A percentile compares a stretch with the other conserved stretches of the same genome.
phyloP scores from a whole-genome alignment of 2,797 vertebrate species.

The Paguma larvata region DNA sequence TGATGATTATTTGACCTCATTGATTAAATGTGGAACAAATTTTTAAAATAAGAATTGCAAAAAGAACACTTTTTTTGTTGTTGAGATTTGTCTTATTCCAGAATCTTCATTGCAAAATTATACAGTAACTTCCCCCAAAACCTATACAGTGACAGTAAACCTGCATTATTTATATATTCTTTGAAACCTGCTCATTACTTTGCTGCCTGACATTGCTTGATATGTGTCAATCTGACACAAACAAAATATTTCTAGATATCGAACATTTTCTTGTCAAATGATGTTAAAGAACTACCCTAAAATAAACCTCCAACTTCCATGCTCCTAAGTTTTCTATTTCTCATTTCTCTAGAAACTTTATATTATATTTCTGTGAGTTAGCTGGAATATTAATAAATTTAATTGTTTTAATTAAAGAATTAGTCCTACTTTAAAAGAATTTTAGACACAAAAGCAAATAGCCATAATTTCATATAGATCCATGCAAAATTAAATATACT shows the following conservation, averaged over 20 bases:
- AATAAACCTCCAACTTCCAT: neutral
- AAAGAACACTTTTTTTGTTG: neutral
- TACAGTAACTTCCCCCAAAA: neutral
- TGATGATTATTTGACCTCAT: neutral
- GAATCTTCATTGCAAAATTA: conserved; percentile 27
- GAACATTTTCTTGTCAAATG: conserved; percentile 15
- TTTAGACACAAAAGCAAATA: neutral
- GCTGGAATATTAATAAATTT: neutral
- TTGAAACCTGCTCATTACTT: conserved; percentile 50
- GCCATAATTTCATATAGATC: neutral
- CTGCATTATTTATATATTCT: conserved; percentile 21
- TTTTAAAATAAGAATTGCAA: conserved; percentile 25
- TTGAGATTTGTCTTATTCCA: neutral
- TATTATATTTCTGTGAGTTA: neutral
- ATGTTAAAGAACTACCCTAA: conserved; percentile 30
- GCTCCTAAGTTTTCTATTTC: neutral
- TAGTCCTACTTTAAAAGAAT: neutral
- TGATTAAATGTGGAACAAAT: neutral
- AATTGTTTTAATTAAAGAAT: neutral
- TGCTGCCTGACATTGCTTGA: conserved; percentile 29
- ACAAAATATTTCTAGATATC: neutral
- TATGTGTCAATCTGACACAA: conserved; percentile 37
- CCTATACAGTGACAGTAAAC: neutral
- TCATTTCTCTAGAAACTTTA: neutral
- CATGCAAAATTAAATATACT: neutral